Base-by-base conservation (phyloP, 2,797 vertebrate genomes). In the Tragelaphus oryx region DNA sequence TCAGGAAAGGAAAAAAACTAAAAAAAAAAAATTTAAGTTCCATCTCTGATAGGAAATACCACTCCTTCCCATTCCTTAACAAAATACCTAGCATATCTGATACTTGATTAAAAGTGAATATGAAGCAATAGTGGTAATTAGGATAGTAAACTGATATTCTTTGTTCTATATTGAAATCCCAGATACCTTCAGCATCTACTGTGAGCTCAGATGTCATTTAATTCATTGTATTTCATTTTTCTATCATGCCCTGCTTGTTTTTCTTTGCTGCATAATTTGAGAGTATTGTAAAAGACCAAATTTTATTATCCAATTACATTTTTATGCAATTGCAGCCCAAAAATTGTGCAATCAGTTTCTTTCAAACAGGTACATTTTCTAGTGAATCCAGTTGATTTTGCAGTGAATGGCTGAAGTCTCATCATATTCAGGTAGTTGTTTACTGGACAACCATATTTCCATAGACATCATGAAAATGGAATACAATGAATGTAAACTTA, bases 221-320 rank as follows among this genome's bases (percentile, higher is more conserved):
- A 20, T n/a, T 89, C 16, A 28, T 24, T 81, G 28, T 30, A 16
- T 13, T 93, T 96, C 41, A 55, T 92, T 91, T 94, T 90, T 93
- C 44, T 85, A 24, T 55, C 87, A 82, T 60, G 20, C 33, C 46
- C 28, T 48, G n/a, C 59, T 92, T 95, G 26, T 80, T 95, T 97
- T 96, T 93, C 96, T 97, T 96, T 91, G 59, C 18, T 89, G 57
- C 37, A 55, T 92, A 83, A 55, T 94, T 96, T 8, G 44, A 93
- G 68, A 94, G 28, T 44, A 60, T 86, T 94, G 8, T 74, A 94
- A 95, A 95, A 92, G 55, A 91, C 74, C 33, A 86, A 85, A 22
- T 92, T 98, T 97, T 98, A 97, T 97, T 93, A 94, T 94, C 85
- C 96, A 97, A 96, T 96, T 97, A 97, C 57, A 91, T 95, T 97